Conservation (phyloP, 2,113 vertebrate species). For the Channa maculata region DNA sequence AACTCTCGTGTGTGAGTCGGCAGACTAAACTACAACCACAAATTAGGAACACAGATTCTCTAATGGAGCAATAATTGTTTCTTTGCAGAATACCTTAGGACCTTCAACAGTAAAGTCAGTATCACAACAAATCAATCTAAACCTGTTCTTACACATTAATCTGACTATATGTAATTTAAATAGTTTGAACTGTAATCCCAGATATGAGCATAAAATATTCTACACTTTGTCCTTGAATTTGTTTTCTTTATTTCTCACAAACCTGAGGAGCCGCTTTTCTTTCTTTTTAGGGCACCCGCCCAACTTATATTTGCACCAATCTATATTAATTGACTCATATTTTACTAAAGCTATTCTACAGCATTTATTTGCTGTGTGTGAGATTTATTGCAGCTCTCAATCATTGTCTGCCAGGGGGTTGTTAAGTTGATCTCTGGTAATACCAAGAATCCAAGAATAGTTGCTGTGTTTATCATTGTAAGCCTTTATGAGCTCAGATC, state of each 20-base stretch:
- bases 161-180: too few relatives aligned
- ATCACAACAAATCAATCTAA: neutral
- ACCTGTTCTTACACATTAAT: too few relatives aligned
- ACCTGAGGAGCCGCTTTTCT: neutral
- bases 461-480: slow-evolving; percentile 63
- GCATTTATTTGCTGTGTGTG: slow-evolving; percentile 7
- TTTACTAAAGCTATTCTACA: slow-evolving; percentile 28
- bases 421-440: slow-evolving; percentile 62
- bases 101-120: neutral
- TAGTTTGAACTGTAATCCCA: too few relatives aligned
- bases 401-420: slow-evolving; percentile 36
- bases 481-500: slow-evolving; percentile 64
- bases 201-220: too few relatives aligned
- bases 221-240: too few relatives aligned
- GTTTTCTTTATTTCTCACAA: too few relatives aligned
- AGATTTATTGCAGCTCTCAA: slow-evolving; percentile 48
- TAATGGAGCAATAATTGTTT: neutral
- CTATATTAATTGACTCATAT: slow-evolving; percentile 42
- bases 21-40: too few relatives aligned
- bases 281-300: neutral
- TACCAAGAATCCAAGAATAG: slow-evolving; percentile 54
- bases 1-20: too few relatives aligned
- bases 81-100: neutral
- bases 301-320: slow-evolving; percentile 25
- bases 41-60: too few relatives aligned